These are phyloP conservation scores for Gulo gulo DNA, from an alignment of 2,113 vertebrate genomes.

Conservation along the genomic window DNA sequence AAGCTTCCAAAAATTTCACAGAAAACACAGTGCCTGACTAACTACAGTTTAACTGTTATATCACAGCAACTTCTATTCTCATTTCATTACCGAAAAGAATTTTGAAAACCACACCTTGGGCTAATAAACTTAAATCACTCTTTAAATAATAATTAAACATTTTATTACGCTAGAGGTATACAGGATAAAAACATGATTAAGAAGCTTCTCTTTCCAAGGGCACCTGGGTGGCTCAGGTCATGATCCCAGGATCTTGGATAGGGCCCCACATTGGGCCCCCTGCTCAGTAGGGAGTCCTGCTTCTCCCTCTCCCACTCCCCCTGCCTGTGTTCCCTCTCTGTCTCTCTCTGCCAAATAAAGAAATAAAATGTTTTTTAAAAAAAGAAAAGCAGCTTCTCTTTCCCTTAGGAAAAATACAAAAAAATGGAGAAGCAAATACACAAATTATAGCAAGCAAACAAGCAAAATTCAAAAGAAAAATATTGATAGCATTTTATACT, in stretches of 20 bases:
- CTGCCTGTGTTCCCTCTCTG: too few species aligned
- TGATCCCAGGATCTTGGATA: too few species aligned
- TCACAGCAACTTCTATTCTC: neutral
- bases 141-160: neutral
- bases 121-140: neutral
- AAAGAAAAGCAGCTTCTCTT: neutral
- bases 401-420: neutral
- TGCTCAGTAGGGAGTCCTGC: too few species aligned
- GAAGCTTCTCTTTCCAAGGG: neutral
- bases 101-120: neutral
- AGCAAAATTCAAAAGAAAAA: constrained; percentile 6
- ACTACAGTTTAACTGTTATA: neutral
- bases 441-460: neutral
- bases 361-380: too few species aligned
- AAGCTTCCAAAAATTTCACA: neutral
- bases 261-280: too few species aligned
- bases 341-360: too few species aligned
- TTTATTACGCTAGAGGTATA: neutral
- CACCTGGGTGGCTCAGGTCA: too few species aligned
- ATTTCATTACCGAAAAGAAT: neutral
- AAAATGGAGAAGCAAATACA: neutral
- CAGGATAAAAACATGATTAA: neutral
- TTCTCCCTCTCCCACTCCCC: too few species aligned
- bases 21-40: neutral
- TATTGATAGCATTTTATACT: neutral